Evolutionary conservation across 92 coral and sea anemone genomes (phyloP).

Genomic region (Porites lobata): DNA sequence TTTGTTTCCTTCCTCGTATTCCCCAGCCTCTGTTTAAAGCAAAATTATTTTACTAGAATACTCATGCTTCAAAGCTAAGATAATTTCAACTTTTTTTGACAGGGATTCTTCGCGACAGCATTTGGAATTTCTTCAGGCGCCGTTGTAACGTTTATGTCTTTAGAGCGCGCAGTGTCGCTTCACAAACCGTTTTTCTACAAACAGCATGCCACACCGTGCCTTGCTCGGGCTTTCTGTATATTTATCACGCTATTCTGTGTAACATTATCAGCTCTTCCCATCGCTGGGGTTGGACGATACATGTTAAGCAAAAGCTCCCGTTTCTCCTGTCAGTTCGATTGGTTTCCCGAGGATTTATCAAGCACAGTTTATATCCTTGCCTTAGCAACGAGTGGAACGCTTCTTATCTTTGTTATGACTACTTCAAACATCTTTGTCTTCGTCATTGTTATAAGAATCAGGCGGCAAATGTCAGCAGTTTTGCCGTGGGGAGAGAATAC

Average conservation of each 20-base stretch:
- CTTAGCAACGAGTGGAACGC: conserved; percentile 27
- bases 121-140: conserved; percentile 73
- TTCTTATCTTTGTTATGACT: conserved; percentile 41
- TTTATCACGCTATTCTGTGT: conserved; percentile 40
- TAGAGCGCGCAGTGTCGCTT: conserved; percentile 71
- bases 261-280: conserved; percentile 63
- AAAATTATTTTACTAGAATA: too few species aligned
- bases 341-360: conserved; percentile 31
- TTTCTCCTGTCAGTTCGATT: conserved; percentile 62
- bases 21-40: not conserved
- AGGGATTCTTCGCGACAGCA: conserved; percentile 69
- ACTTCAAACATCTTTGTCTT: conserved; percentile 62
- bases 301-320: conserved; percentile 38
- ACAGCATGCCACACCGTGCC: conserved; percentile 58
- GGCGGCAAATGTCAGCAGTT: conserved; percentile 37
- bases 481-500: conserved; percentile 47
- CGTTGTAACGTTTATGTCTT: conserved; percentile 76
- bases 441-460: conserved; percentile 53
- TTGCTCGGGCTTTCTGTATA: conserved; percentile 58
- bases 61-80: too few species aligned
- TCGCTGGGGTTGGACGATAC: conserved; percentile 61
- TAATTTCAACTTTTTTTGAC: not conserved
- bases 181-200: conserved; percentile 73
- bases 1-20: too few species aligned
- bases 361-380: conserved; percentile 37